A percentile compares a stretch with the other conserved stretches of the same genome.
Evolutionary conservation across 1,140 invertebrate species (phyloP).

Genomic region (Scylla paramamosain): DNA sequence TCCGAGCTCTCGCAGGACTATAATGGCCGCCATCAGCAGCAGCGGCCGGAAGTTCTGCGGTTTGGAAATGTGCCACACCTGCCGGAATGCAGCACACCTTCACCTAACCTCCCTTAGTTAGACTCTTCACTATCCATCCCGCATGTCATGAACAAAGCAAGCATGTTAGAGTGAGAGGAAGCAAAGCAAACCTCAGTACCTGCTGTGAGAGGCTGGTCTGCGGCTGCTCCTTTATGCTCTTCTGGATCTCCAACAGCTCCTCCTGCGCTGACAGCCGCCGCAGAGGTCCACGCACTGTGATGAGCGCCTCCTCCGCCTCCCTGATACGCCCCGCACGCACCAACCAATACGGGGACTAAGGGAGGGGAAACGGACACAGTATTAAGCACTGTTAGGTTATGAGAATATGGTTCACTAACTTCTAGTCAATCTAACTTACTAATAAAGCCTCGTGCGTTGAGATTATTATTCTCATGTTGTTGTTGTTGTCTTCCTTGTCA

Average conservation of each 20-base stretch:
- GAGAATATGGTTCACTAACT: not conserved
- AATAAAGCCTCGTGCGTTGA: too few relatives aligned
- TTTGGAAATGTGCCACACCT: not conserved
- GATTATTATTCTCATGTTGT: too few relatives aligned
- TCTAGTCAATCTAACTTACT: not conserved
- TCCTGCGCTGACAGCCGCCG: not conserved
- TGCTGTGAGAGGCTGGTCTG: slow-evolving; percentile 17
- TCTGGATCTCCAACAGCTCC: not conserved
- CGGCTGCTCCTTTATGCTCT: slow-evolving; percentile 30
- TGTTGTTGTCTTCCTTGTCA: not conserved
- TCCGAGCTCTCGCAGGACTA: slow-evolving; percentile 58
- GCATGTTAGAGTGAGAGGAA: too few relatives aligned
- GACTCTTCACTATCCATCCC: too few relatives aligned
- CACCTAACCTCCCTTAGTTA: too few relatives aligned
- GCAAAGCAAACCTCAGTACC: not conserved
- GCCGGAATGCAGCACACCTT: not conserved
- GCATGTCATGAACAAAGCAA: too few relatives aligned
- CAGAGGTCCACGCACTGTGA: not conserved
- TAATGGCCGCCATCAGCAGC: not conserved
- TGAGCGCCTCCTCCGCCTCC: slow-evolving; percentile 16
- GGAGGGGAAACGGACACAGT: not conserved
- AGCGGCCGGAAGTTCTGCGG: slow-evolving; percentile 24
- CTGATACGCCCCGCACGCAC: slow-evolving; percentile 3
- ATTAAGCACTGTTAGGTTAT: too few relatives aligned
- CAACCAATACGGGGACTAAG: slow-evolving; percentile 57